Evolutionary conservation across 2,797 vertebrate species (phyloP).

Genomic region (Coccyzus lansbergi): DNA sequence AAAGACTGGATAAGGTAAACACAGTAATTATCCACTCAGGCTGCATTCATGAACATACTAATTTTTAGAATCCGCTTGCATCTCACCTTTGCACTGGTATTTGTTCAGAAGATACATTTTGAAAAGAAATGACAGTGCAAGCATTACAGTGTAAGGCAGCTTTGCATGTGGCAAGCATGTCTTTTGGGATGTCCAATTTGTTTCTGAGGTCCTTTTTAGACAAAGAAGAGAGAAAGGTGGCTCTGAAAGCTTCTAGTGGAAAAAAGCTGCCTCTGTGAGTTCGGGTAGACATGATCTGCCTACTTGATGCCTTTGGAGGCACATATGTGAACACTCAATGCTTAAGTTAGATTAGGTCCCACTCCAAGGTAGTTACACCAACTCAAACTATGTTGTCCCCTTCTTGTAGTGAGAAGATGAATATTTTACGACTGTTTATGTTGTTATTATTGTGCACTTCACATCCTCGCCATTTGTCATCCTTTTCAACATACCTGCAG

Average conservation of each 20-base stretch:
- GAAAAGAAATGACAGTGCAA: background rate
- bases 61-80: background rate
- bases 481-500: background rate
- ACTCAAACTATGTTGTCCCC: background rate
- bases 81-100: background rate
- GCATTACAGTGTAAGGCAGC: background rate
- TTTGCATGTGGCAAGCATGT: no score
- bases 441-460: background rate
- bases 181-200: background rate
- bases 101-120: background rate
- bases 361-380: background rate
- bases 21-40: background rate
- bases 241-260: background rate
- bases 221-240: background rate
- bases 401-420: background rate
- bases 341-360: background rate
- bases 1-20: background rate
- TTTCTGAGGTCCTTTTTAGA: background rate
- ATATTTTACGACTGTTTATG: background rate
- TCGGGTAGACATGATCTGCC: background rate
- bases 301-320: background rate
- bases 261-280: background rate
- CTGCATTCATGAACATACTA: background rate
- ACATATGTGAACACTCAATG: background rate
- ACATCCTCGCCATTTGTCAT: conserved; percentile 14